Base-by-base conservation (phyloP, 2,113 vertebrate species). In the Tricholaema leucomelas region DNA sequence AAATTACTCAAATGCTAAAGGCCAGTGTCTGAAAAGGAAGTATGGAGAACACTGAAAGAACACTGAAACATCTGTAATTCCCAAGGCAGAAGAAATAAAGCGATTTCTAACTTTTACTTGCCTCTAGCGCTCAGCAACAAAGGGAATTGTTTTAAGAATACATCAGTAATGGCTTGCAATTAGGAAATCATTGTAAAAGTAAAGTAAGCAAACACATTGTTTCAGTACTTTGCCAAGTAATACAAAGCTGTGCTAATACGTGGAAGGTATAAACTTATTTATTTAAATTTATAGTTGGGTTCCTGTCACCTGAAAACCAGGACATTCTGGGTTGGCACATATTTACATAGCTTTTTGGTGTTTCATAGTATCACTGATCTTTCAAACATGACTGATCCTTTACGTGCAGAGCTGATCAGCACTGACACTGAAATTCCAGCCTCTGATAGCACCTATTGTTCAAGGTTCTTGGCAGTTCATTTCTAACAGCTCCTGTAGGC, bases 141-240 rank as follows among this genome's bases (percentile, higher is more conserved):
- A 93, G 25, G 9, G 92, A 90, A 90, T 77, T 82, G n/a, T 92
- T 91, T 78, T 88, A 69, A 79, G 88, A 91, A 92, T 91, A 71
- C 24, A 46, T 52, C 38, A 44, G 13, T 88, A 79, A 66, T 77
- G 67, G 25, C 73, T 88, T 82, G n/a, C 67, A 95, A 81, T 81
- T 90, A 64, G 55, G 59, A 93, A 84, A 83, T 74, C 46, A 91
- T 71, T 71, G 33, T 81, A 80, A 82, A 83, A 81, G 40, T 21
- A 81, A 85, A 86, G 75, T 50, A 94, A 91, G 46, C 35, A 84
- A 94, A 71, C 30, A 60, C 35, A 75, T 66, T 66, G 8, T 72
- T 91, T 80, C 46, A 72, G 28, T 65, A 64, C 28, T 86, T 66
- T 77, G 52, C 64, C 75, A 76, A 95, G 64, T 59, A 88, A 85